Conservation (phyloP, 2,888 invertebrate genomes). For the Aphodius sticticus region DNA sequence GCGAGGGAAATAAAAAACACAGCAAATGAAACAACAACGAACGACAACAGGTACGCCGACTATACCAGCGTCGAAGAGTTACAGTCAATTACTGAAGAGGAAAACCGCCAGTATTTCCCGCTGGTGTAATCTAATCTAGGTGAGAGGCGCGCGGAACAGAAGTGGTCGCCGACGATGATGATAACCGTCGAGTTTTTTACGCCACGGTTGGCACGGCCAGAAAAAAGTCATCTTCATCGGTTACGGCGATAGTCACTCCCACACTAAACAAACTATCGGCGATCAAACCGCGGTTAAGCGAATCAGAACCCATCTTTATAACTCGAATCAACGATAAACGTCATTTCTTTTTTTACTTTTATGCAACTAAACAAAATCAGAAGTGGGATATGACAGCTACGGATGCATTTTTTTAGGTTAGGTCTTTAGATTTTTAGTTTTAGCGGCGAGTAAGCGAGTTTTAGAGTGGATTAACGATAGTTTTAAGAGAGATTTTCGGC, state of each 20-base stretch:
- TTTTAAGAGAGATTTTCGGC: not conserved
- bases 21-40: not conserved
- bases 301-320: constrained; percentile 24
- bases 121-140: not conserved
- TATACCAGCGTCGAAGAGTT: not conserved
- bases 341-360: not conserved
- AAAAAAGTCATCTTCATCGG: constrained; percentile 38
- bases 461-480: not conserved
- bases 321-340: not conserved
- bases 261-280: not conserved
- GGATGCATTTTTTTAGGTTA: not conserved
- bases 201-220: constrained; percentile 50
- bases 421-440: not conserved
- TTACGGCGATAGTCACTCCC: not conserved
- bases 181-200: constrained; percentile 44
- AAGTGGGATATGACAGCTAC: not conserved
- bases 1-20: not conserved
- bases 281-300: constrained; percentile 29
- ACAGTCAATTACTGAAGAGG: not conserved
- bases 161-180: not conserved
- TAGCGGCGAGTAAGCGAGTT: not conserved
- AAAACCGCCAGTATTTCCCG: not conserved
- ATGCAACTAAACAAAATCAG: no score
- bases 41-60: not conserved
- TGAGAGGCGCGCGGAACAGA: not conserved